phyloP scores from a whole-genome alignment of 2,888 invertebrate genomes.

The Amblyjoppa proteus region DNA sequence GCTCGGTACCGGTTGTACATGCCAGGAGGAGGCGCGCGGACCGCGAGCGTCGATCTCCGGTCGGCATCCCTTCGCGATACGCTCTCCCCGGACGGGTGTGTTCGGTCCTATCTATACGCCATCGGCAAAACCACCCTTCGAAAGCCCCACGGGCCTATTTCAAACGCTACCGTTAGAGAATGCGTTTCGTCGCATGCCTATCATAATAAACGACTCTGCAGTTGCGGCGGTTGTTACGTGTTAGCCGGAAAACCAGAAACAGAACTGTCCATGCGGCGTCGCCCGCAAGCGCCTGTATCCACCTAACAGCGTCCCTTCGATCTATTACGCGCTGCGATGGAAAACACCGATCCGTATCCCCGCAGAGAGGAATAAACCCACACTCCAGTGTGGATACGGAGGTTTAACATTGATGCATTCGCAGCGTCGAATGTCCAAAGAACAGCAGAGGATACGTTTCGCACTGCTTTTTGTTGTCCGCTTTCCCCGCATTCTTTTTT shows the following conservation, averaged over 20 bases:
- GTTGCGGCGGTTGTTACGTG: slow-evolving; percentile 58
- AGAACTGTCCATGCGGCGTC: slow-evolving; percentile 31
- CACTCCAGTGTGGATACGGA: background rate
- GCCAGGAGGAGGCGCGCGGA: slow-evolving; percentile 32
- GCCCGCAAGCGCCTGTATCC: slow-evolving; percentile 32
- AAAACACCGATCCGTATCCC: slow-evolving; percentile 20
- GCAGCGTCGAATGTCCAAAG: background rate
- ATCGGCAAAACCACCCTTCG: slow-evolving; percentile 62
- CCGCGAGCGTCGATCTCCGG: slow-evolving; percentile 45
- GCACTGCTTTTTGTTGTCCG: background rate
- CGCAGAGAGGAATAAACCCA: slow-evolving; percentile 19
- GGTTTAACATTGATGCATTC: slow-evolving; percentile 26
- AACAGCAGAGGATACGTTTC: background rate
- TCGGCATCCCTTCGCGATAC: slow-evolving; percentile 46
- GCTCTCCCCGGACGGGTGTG: slow-evolving; percentile 31
- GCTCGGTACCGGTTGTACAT: slow-evolving; percentile 25
- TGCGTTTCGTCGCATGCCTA: slow-evolving; percentile 66
- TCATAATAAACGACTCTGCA: slow-evolving; percentile 71
- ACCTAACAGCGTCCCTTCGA: slow-evolving; percentile 38
- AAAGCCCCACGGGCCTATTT: slow-evolving; percentile 53
- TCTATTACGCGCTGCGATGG: slow-evolving; percentile 27
- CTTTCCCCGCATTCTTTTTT: background rate
- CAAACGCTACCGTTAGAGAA: slow-evolving; percentile 55
- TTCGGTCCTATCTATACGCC: slow-evolving; percentile 63
- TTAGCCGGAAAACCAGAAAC: slow-evolving; percentile 58